phyloP scores from a whole-genome alignment of 2,888 invertebrate species.

The Patella caerulea region DNA sequence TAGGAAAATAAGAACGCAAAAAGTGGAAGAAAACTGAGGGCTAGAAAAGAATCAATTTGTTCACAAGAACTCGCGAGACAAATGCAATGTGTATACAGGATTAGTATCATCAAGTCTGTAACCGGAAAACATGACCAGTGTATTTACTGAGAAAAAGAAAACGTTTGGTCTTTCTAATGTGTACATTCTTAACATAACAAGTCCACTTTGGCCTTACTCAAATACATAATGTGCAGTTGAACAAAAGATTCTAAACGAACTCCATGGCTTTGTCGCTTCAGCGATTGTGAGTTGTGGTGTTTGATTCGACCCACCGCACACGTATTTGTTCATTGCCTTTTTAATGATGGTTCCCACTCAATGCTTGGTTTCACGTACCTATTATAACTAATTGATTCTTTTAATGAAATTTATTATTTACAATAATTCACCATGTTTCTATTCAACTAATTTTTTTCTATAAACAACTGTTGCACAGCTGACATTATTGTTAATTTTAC shows the following conservation, averaged over 20 bases:
- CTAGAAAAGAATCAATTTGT: slow-evolving; percentile 7
- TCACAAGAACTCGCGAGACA: neutral
- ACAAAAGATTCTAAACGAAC: neutral
- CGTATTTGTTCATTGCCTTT: neutral
- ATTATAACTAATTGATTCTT: slow-evolving; percentile 5
- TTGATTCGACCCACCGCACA: slow-evolving; percentile 11
- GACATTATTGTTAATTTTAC: neutral
- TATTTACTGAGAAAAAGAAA: neutral
- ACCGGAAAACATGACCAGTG: slow-evolving; percentile 1
- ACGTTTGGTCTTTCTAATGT: neutral
- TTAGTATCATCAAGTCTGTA: slow-evolving; percentile 3
- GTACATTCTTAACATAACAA: slow-evolving; percentile 9
- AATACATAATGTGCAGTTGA: neutral
- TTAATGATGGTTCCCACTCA: slow-evolving; percentile 4
- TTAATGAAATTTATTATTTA: neutral
- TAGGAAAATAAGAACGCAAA: no score
- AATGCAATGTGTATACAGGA: slow-evolving; percentile 5
- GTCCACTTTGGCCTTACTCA: neutral
- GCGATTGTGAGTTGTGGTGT: neutral
- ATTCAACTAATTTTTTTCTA: neutral
- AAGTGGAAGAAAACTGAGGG: no score
- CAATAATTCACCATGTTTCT: slow-evolving; percentile 3
- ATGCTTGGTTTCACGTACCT: neutral
- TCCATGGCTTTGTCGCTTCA: no score
- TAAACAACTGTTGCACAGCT: neutral